These are phyloP conservation scores for Drosophila pruinosa DNA, from an alignment of 1,140 invertebrate genomes.

Conservation along the genomic window DNA sequence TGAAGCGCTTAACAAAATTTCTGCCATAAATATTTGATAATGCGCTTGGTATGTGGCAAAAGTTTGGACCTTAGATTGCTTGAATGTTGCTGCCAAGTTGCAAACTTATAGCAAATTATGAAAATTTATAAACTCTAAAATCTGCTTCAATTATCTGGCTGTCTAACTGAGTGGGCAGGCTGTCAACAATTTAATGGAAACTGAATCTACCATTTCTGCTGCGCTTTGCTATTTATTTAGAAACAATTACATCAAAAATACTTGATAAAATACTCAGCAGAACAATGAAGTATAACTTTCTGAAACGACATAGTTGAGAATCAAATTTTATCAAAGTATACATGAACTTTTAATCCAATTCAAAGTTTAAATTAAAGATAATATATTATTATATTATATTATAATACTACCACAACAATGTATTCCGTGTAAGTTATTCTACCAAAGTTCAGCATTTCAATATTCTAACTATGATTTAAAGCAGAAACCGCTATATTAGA, in stretches of 20 bases:
- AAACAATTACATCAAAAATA: not conserved
- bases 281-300: not conserved
- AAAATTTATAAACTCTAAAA: slow-evolving; percentile 24
- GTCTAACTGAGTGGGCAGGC: not conserved
- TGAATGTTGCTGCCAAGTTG: slow-evolving; percentile 14
- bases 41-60: slow-evolving; percentile 27
- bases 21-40: slow-evolving; percentile 50
- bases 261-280: not conserved
- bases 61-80: slow-evolving; percentile 31
- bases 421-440: slow-evolving; percentile 14
- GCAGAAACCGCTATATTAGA: slow-evolving; percentile 9
- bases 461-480: not conserved
- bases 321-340: not conserved
- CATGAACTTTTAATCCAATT: not conserved
- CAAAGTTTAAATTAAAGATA: no score
- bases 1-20: slow-evolving; percentile 40
- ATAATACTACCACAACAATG: slow-evolving; percentile 1
- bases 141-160: slow-evolving; percentile 24
- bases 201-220: not conserved
- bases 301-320: not conserved
- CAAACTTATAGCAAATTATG: slow-evolving; percentile 28
- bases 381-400: not conserved
- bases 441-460: not conserved
- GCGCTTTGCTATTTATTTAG: not conserved
- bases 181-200: not conserved